Conservation (phyloP, 37 sponge, comb jelly and placozoan species). For the Beroe forskalii region DNA sequence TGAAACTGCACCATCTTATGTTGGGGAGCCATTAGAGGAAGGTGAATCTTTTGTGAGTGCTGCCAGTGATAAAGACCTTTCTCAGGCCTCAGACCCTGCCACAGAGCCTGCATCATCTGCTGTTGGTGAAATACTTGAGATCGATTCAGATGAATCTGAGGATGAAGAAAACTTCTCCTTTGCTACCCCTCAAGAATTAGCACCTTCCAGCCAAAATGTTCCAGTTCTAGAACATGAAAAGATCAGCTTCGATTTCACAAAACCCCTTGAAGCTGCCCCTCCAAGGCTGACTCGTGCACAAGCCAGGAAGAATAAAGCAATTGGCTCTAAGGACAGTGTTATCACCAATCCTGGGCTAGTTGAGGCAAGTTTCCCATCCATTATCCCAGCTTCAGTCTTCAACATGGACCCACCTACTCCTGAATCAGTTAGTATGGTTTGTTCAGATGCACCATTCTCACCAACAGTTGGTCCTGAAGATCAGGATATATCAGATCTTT, state of each 20-base stretch:
- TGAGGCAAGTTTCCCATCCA: background rate
- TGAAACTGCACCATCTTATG: background rate
- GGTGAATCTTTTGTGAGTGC: constrained; percentile 20
- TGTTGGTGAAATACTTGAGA: background rate
- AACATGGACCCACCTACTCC: background rate
- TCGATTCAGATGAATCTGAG: background rate
- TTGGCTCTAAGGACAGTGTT: background rate
- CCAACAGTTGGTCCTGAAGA: background rate
- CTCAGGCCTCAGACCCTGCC: too few relatives aligned
- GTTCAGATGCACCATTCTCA: background rate
- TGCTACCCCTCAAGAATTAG: background rate
- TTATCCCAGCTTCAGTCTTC: background rate
- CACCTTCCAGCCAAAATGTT: background rate
- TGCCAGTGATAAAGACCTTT: background rate
- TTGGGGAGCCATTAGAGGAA: background rate
- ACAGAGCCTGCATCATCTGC: background rate
- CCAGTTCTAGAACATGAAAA: background rate
- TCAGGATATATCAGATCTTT: background rate
- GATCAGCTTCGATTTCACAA: background rate
- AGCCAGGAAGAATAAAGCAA: background rate
- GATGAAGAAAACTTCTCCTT: constrained; percentile 1
- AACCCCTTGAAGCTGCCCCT: background rate
- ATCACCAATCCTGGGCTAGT: background rate
- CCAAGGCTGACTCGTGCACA: background rate
- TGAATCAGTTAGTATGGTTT: background rate